phyloP scores from a whole-genome alignment of 2,113 vertebrate species.

The Dipodomys stephensi region DNA sequence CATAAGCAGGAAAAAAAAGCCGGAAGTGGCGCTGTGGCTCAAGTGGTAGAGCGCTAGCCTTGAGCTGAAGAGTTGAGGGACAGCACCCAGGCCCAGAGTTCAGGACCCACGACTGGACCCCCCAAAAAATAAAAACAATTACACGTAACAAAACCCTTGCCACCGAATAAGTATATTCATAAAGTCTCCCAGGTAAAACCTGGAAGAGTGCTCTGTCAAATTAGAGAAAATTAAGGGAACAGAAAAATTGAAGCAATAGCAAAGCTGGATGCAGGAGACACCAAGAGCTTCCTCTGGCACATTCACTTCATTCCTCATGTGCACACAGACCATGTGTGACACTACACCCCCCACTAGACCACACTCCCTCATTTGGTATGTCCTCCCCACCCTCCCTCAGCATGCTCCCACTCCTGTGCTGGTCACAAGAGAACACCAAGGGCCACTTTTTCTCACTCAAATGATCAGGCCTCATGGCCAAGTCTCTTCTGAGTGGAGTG shows the following conservation, averaged over 20 bases:
- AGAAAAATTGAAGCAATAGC: not conserved
- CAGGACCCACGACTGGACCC: too few relatives aligned
- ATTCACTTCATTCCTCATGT: not conserved
- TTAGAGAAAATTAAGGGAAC: not conserved
- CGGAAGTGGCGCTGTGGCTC: too few relatives aligned
- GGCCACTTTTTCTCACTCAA: not conserved
- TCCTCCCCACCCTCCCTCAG: too few relatives aligned
- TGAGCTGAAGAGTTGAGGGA: too few relatives aligned
- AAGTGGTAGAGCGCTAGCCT: too few relatives aligned
- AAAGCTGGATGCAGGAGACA: not conserved
- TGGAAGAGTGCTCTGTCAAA: not conserved
- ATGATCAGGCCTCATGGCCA: not conserved
- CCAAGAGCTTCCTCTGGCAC: not conserved
- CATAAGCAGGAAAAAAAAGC: too few relatives aligned
- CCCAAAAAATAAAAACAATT: not conserved
- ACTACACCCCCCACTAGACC: not conserved
- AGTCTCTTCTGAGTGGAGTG: not conserved
- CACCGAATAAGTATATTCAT: not conserved
- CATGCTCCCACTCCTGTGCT: not conserved
- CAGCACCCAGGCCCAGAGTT: too few relatives aligned
- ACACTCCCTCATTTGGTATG: too few relatives aligned
- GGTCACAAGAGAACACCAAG: not conserved
- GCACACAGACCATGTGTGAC: not conserved
- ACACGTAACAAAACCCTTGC: not conserved
- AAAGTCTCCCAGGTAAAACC: not conserved